These are phyloP conservation scores for Pollenia angustigena DNA, from an alignment of 2,888 invertebrate species.

Conservation along the genomic window DNA sequence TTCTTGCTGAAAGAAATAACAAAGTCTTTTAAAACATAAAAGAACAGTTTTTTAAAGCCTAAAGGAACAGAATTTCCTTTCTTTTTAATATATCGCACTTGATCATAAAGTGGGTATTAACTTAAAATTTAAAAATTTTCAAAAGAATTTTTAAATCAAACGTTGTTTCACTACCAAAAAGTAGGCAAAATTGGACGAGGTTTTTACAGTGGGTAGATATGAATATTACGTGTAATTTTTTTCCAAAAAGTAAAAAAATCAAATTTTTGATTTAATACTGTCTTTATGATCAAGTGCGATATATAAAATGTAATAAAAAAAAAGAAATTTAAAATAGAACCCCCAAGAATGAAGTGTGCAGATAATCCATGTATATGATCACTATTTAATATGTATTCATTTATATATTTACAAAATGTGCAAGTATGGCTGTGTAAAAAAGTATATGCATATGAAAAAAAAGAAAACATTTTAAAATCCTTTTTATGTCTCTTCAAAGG, in stretches of 20 bases:
- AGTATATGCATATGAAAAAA: background rate
- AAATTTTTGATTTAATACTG: background rate
- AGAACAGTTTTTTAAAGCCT: conserved; percentile 38
- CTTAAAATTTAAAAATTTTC: too few relatives aligned
- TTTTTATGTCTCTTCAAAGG: conserved; percentile 52
- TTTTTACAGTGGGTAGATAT: too few relatives aligned
- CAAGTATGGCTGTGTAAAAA: background rate
- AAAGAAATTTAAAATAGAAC: background rate
- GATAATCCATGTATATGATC: conserved; percentile 33
- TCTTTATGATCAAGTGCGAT: too few relatives aligned
- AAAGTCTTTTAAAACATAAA: conserved; percentile 34
- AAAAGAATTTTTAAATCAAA: too few relatives aligned
- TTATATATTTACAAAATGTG: conserved; percentile 7
- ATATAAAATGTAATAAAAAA: conserved; percentile 42
- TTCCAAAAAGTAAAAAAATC: too few relatives aligned
- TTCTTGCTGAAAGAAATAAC: conserved; percentile 11
- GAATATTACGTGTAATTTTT: too few relatives aligned
- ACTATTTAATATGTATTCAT: conserved; percentile 14
- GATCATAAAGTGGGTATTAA: too few relatives aligned
- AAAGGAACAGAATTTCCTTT: conserved; percentile 2
- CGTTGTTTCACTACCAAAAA: too few relatives aligned
- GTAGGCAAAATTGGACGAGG: too few relatives aligned
- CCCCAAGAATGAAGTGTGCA: background rate
- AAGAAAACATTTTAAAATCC: conserved; percentile 54
- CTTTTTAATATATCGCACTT: background rate